phyloP scores from a whole-genome alignment of 2,797 vertebrate species.

The Sebastes oblongus region DNA sequence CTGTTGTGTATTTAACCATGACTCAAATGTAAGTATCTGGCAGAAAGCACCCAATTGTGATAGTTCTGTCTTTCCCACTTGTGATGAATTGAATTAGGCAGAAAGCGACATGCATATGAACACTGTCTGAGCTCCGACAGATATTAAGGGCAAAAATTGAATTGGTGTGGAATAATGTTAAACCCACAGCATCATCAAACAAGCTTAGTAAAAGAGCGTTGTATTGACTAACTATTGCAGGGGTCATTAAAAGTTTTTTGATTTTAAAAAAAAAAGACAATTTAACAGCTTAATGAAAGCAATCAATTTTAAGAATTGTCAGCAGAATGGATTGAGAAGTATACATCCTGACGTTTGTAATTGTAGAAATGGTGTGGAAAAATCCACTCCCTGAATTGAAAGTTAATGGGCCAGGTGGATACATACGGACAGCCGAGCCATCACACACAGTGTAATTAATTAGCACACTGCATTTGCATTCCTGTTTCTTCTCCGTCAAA shows the following conservation, averaged over 20 bases:
- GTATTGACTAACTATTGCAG: constrained; percentile 27
- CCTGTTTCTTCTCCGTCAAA: constrained; percentile 27
- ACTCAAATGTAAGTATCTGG: constrained; percentile 23
- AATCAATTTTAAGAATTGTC: constrained; percentile 50
- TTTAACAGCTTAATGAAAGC: constrained; percentile 47
- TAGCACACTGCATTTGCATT: constrained; percentile 49
- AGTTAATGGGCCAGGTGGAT: constrained; percentile 72
- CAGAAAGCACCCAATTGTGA: constrained; percentile 18
- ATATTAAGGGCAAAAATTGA: constrained; percentile 16
- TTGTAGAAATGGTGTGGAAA: constrained; percentile 48
- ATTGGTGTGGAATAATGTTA: constrained; percentile 29
- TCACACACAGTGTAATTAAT: constrained; percentile 60
- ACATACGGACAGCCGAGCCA: constrained; percentile 41
- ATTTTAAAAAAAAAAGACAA: constrained; percentile 14
- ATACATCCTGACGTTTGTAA: constrained; percentile 45
- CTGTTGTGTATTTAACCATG: constrained; percentile 35
- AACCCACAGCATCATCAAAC: constrained; percentile 23
- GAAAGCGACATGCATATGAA: constrained; percentile 30
- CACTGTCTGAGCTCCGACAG: constrained; percentile 15
- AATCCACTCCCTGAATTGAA: constrained; percentile 48
- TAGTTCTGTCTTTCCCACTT: constrained; percentile 23
- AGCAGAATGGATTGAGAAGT: constrained; percentile 52
- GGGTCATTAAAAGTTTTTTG: constrained; percentile 15
- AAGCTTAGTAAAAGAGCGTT: constrained; percentile 7
- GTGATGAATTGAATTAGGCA: constrained; percentile 51